Percentiles rank a stretch among this genome's conserved stretches.
These are phyloP conservation scores for Parascotia fuliginaria DNA, from an alignment of 2,888 invertebrate genomes.

Conservation along the genomic window DNA sequence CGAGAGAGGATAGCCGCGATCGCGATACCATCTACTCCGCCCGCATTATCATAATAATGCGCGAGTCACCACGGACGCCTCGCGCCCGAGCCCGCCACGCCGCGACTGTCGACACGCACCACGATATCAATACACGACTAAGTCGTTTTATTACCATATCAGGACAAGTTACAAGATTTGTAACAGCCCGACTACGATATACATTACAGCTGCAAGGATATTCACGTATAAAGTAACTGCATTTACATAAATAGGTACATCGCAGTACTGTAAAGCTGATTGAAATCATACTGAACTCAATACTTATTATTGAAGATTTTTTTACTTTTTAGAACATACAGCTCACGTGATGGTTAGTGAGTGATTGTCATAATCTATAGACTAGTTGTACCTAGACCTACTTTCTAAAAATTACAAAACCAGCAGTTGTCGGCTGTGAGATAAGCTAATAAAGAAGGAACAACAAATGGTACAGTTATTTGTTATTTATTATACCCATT, in stretches of 20 bases:
- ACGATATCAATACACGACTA: conserved; percentile 25
- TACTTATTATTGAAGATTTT: too few relatives aligned
- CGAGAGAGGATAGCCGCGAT: conserved; percentile 64
- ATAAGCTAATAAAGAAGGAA: too few relatives aligned
- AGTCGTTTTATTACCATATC: conserved; percentile 41
- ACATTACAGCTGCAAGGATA: background rate
- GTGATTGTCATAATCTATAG: too few relatives aligned
- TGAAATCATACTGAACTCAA: too few relatives aligned
- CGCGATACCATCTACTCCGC: conserved; percentile 75
- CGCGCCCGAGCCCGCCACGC: conserved; percentile 45
- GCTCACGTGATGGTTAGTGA: too few relatives aligned
- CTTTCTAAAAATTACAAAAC: too few relatives aligned
- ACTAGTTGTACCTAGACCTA: too few relatives aligned
- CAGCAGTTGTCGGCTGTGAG: too few relatives aligned
- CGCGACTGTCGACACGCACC: conserved; percentile 60
- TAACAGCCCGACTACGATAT: conserved; percentile 22
- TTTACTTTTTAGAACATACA: too few relatives aligned
- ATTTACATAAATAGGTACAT: background rate
- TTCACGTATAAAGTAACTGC: background rate
- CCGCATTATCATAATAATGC: conserved; percentile 84
- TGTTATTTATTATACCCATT: too few relatives aligned
- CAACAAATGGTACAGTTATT: too few relatives aligned
- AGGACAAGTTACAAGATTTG: conserved; percentile 33
- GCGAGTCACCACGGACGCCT: conserved; percentile 74
- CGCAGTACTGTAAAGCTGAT: too few relatives aligned